These are phyloP conservation scores for Euplagia quadripunctaria DNA, from an alignment of 2,888 invertebrate genomes.

Conservation along the genomic window DNA sequence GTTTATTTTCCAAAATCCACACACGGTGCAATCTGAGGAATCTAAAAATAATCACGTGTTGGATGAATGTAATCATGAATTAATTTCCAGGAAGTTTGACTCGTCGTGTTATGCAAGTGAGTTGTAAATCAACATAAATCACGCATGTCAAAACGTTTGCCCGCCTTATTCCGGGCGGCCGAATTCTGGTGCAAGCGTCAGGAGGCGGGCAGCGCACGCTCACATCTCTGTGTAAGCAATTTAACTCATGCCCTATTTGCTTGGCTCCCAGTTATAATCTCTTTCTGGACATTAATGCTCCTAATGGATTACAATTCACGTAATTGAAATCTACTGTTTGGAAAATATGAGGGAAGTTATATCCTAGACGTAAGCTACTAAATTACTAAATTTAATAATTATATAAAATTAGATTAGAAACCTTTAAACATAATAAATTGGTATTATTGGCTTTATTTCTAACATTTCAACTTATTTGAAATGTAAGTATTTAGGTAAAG, in stretches of 20 bases:
- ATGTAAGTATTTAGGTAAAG: too few relatives aligned
- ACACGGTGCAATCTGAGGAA: constrained; percentile 29
- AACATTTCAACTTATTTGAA: too few relatives aligned
- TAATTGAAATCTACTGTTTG: not conserved
- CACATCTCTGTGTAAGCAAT: constrained; percentile 36
- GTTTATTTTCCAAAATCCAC: constrained; percentile 29
- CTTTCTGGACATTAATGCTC: constrained; percentile 26
- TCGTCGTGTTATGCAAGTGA: constrained; percentile 56
- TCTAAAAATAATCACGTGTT: constrained; percentile 39
- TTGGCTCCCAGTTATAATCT: constrained; percentile 46
- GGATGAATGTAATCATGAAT: constrained; percentile 52
- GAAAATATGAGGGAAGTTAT: not conserved
- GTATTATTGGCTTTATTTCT: too few relatives aligned
- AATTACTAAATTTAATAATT: not conserved
- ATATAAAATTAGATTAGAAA: too few relatives aligned
- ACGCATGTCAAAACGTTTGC: constrained; percentile 64
- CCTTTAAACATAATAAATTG: too few relatives aligned
- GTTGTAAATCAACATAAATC: constrained; percentile 63
- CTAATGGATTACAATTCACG: not conserved
- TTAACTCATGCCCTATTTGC: constrained; percentile 46
- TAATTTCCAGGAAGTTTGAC: constrained; percentile 55
- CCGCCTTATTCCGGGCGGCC: constrained; percentile 45
- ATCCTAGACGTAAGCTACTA: not conserved
- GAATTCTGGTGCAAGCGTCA: not conserved
- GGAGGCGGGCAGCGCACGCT: not conserved